Evolutionary conservation across 2,113 vertebrate genomes (phyloP), one percentile per base, ranked within the genome.

Genomic region (Ameiurus melas): DNA sequence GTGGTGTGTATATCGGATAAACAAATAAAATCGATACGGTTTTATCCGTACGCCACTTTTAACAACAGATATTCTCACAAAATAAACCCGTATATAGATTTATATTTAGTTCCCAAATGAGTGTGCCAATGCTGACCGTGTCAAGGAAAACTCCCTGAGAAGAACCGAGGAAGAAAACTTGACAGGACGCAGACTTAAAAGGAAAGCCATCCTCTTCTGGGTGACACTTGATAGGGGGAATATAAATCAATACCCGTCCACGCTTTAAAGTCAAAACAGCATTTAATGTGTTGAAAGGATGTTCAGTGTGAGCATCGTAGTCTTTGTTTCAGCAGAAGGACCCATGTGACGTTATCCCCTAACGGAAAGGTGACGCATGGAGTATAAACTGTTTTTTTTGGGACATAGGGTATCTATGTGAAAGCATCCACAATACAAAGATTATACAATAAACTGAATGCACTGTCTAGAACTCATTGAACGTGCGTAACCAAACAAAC

Each of bases 1-100:
- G 85, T 88, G 78, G 5, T 43, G 87, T 70, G 89, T 83, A 88
- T 77, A 78, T 88, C 33, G 85, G 73, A 70, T 51, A 43, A 71
- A 60, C 0, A 47, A 47, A 47, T 60, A 60, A 33, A 60, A 43
- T 64, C 55, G 36, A 19, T 79, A 19, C 13, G 3, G 30, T 55
- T 16, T 30, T 51, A 77, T 78, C 51, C 16, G 43, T 7, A 79
- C 53, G 12, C 39, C 57, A 79, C 60, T 7, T 57, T 25, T 43
- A 47, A 30, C 33, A 17, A 16, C 8, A 64, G 39, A 55, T 55
- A 30, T 22, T 58, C 1, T 53, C 8, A 19, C 0, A 27, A 55
- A 78, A 51, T 57, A 33, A 86, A 79, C 27, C 51, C 55, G 14
- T 79, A 55, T 30, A 55, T 17, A 79, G 27, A n/a, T 79, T 30